Conservation (phyloP, 2,888 invertebrate species). For the Drosophila nr. perissopoda region DNA sequence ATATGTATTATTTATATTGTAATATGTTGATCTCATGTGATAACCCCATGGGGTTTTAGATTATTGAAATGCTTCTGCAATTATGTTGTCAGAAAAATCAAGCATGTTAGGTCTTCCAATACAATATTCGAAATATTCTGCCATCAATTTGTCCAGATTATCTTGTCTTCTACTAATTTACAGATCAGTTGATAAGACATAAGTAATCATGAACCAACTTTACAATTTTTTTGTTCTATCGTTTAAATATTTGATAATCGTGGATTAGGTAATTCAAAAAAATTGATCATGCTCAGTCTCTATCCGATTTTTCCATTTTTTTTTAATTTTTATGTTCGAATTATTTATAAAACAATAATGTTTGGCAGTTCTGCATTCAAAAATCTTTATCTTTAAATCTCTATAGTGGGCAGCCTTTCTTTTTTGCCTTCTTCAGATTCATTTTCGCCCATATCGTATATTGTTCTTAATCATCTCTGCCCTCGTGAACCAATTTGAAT, state of each 20-base stretch:
- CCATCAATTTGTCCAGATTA: constrained; percentile 33
- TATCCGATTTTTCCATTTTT: neutral
- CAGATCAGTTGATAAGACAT: constrained; percentile 13
- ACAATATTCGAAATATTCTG: constrained; percentile 12
- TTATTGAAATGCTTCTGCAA: constrained; percentile 65
- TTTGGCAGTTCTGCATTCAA: neutral
- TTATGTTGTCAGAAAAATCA: constrained; percentile 59
- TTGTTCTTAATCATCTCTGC: constrained; percentile 18
- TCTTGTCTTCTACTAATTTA: constrained; percentile 8
- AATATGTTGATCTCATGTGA: constrained; percentile 66
- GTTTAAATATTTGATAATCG: neutral
- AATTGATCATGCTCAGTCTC: neutral
- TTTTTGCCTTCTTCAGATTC: neutral
- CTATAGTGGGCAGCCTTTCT: neutral
- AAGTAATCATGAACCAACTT: neutral
- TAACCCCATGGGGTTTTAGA: constrained; percentile 50
- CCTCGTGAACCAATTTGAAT: constrained; percentile 37
- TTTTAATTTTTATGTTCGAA: neutral
- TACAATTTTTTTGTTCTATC: too few relatives aligned
- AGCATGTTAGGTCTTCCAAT: neutral
- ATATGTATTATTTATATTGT: constrained; percentile 51
- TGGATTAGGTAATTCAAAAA: neutral
- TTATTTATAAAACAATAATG: neutral
- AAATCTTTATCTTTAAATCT: neutral
- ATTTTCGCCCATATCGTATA: neutral